Conservation (phyloP, 2,888 invertebrate species). For the Patella caerulea region DNA sequence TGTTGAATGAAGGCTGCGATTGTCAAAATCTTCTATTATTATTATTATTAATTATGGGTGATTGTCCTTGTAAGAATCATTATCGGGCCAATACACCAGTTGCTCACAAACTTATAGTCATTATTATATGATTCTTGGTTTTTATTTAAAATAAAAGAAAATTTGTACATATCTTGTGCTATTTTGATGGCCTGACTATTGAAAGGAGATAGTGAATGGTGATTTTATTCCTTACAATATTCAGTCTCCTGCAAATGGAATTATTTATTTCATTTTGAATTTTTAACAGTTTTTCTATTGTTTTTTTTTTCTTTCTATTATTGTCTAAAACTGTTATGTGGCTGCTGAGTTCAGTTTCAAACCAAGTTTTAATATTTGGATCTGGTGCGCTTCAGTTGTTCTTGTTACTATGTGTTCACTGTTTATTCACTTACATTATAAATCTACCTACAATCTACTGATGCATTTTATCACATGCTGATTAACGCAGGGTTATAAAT, state of each 20-base stretch:
- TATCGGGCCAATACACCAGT: slow-evolving; percentile 6
- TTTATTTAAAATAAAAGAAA: slow-evolving; percentile 3
- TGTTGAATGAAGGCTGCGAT: no score
- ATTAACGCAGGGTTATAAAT: no score
- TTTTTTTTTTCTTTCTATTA: background rate
- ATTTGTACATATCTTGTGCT: slow-evolving; percentile 12
- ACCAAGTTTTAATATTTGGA: background rate
- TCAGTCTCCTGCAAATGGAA: background rate
- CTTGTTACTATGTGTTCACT: no score
- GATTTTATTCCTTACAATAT: slow-evolving; percentile 6
- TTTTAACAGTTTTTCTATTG: slow-evolving; percentile 10
- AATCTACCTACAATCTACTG: no score
- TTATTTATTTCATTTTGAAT: slow-evolving; percentile 10
- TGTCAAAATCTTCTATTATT: no score
- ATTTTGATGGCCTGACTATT: slow-evolving; percentile 1
- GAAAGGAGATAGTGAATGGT: background rate
- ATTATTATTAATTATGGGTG: background rate
- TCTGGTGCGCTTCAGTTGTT: no score
- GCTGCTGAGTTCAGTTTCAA: background rate
- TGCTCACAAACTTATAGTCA: slow-evolving; percentile 5
- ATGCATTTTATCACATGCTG: no score
- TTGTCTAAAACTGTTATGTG: slow-evolving; percentile 9
- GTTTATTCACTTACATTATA: no score
- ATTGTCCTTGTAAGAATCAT: slow-evolving; percentile 5
- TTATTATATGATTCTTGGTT: background rate